Percentiles rank a stretch among this genome's conserved stretches.
Conservation (phyloP, 23 tunicate genomes). For the Trididemnum clinides region DNA sequence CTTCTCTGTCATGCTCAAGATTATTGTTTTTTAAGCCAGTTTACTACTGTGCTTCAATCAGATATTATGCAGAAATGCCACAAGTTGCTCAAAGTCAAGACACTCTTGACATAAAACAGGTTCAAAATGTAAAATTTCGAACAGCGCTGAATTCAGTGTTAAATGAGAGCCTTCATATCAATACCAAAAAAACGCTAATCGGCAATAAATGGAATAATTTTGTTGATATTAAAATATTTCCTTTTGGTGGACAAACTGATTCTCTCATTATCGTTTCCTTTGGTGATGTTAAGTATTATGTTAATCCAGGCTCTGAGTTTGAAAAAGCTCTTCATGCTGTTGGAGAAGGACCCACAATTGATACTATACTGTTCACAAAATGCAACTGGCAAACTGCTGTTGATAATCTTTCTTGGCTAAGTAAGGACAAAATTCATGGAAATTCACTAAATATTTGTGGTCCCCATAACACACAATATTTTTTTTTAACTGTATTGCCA, state of each 20-base stretch:
- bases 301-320: slow-evolving; percentile 1
- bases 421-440: not conserved
- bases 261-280: not conserved
- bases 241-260: not conserved
- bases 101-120: not conserved
- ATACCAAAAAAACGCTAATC: too few relatives aligned
- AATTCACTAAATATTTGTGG: slow-evolving; percentile 1
- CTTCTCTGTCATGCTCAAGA: too few relatives aligned
- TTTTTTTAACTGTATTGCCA: not conserved
- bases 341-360: not conserved
- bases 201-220: not conserved
- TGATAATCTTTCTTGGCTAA: not conserved
- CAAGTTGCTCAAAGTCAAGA: not conserved
- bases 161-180: too few relatives aligned
- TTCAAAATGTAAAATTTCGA: not conserved
- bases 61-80: too few relatives aligned
- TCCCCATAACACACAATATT: not conserved
- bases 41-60: too few relatives aligned
- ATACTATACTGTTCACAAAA: not conserved
- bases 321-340: too few relatives aligned
- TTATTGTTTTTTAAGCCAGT: too few relatives aligned
- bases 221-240: not conserved
- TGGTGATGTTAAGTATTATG: not conserved
- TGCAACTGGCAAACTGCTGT: not conserved
- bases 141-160: not conserved